Base-by-base conservation (phyloP, 2,113 vertebrate genomes). In the Microcebus griseorufus region DNA sequence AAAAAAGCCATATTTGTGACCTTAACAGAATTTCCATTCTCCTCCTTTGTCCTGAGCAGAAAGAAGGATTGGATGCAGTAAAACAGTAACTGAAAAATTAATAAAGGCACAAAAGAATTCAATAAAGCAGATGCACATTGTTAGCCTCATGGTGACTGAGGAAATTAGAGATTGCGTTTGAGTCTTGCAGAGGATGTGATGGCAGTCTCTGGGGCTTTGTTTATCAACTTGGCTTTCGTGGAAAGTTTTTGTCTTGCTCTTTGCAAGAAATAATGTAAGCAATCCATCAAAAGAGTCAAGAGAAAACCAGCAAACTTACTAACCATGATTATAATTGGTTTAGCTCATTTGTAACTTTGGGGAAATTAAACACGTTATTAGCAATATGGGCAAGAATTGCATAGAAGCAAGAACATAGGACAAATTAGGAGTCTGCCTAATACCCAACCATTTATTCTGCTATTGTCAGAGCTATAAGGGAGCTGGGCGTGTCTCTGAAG, bases 261-360 rank as follows among this genome's bases (percentile, higher is more conserved):
- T 94, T 93, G 86, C 58, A 95, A 90, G 84, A 91, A 92, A 70
- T 85, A 92, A 69, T 91, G 94, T 96, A 97, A 97, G 94, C 92
- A 60, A 90, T 97, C 73, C 90, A 80, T 98, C 97, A 97, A 96
- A 92, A 93, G 45, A 94, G 94, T 97, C 95, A 94, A 97, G 97
- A 98, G 95, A 93, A 96, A 98, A 98, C 34, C 23, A 95, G 53
- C 29, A 78, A 76, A 96, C 95, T 9, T 98, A 97, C 97, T 92
- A 98, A 98, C 97, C 88, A 98, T 98, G 98, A 97, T 98, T 60
- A 67, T 67, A 97, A 98, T 97, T 98, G 90, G 91, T 94, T 96
- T 78, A 92, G 58, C 90, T 93, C 90, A 72, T 87, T 95, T 29
- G 73, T 95, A 96, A 53, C 55, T 97, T 95, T 95, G 95, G 97